phyloP scores from a whole-genome alignment of 2,113 vertebrate species.

The Stegastes partitus region DNA sequence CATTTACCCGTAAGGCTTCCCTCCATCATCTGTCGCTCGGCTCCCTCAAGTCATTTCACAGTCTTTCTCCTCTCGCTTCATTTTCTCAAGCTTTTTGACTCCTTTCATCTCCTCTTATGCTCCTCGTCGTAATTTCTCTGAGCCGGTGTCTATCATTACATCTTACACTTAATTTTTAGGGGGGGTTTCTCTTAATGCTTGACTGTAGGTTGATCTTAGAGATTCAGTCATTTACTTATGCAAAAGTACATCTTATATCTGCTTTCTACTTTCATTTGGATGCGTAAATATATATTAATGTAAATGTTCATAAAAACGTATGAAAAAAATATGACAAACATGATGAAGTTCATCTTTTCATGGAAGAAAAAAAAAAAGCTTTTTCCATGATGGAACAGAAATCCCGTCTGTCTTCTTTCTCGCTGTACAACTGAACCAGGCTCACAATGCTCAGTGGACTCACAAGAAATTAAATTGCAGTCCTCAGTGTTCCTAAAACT shows the following conservation, averaged over 20 bases:
- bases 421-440: background rate
- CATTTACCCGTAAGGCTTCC: slow-evolving; percentile 37
- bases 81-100: slow-evolving; percentile 39
- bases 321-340: background rate
- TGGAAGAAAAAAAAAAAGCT: background rate
- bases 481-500: background rate
- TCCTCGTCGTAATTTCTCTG: slow-evolving; percentile 36
- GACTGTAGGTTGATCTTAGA: background rate
- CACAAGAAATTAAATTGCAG: background rate
- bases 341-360: too few relatives aligned
- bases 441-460: background rate
- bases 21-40: slow-evolving; percentile 46
- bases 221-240: slow-evolving; percentile 32
- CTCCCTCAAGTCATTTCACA: slow-evolving; percentile 62
- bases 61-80: slow-evolving; percentile 20
- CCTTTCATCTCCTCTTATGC: slow-evolving; percentile 17
- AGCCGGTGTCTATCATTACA: slow-evolving; percentile 34
- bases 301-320: background rate
- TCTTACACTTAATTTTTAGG: slow-evolving; percentile 1
- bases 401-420: background rate
- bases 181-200: background rate
- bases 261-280: too few relatives aligned
- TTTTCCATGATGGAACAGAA: background rate
- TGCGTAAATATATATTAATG: background rate
- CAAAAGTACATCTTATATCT: slow-evolving; percentile 11